Conservation (phyloP, 2,888 invertebrate genomes). For the Tanypteryx hageni region DNA sequence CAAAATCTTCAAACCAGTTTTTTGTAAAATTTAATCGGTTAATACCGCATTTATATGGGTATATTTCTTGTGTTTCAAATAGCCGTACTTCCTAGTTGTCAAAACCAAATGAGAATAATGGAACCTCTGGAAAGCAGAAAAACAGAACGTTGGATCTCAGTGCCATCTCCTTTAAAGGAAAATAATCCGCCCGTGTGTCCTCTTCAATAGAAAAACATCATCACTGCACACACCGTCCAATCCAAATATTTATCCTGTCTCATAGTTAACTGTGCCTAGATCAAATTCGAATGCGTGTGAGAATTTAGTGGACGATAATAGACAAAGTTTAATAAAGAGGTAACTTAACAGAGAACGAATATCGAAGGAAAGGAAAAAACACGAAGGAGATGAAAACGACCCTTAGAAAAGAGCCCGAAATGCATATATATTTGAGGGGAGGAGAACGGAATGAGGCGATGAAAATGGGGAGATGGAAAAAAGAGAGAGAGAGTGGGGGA, state of each 20-base stretch:
- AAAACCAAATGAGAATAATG: too few species aligned
- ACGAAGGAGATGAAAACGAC: background rate
- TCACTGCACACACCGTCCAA: background rate
- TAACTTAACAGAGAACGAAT: background rate
- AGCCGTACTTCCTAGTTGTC: too few species aligned
- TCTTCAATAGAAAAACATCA: slow-evolving; percentile 4
- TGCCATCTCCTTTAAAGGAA: background rate
- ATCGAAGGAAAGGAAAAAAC: background rate
- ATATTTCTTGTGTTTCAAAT: too few species aligned
- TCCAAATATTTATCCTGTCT: slow-evolving; percentile 19
- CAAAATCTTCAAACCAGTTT: too few species aligned
- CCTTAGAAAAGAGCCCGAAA: background rate
- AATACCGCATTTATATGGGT: too few species aligned
- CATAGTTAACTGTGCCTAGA: background rate
- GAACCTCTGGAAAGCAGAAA: too few species aligned
- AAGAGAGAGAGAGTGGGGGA: background rate
- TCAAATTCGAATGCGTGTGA: background rate
- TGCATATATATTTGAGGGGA: background rate
- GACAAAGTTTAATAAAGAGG: background rate
- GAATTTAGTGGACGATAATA: background rate
- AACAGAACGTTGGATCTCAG: too few species aligned
- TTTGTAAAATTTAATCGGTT: too few species aligned
- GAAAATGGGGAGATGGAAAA: too few species aligned
- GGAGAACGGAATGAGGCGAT: too few species aligned
- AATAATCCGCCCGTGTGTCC: background rate